Conservation (phyloP, 2,888 invertebrate species). For the Philaethria dido region DNA sequence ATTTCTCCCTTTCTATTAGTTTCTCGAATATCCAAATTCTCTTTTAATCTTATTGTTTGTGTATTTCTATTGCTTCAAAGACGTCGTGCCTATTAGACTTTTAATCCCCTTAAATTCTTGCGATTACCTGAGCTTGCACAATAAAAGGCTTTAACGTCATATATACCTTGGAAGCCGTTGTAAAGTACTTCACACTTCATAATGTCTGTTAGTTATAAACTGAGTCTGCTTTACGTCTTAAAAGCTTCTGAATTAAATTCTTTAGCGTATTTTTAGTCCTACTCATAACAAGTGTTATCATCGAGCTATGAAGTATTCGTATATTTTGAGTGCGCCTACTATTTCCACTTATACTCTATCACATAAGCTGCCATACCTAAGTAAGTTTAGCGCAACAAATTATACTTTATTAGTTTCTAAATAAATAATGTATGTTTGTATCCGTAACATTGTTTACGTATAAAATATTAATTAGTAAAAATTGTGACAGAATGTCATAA, state of each 20-base stretch:
- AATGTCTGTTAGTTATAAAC: conserved; percentile 61
- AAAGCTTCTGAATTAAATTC: conserved; percentile 50
- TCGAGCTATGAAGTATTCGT: conserved; percentile 38
- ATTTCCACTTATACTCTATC: not conserved
- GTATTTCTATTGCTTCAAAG: conserved; percentile 32
- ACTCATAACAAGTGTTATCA: conserved; percentile 45
- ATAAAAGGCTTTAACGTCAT: conserved; percentile 20
- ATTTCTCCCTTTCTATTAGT: too few relatives aligned
- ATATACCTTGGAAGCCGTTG: conserved; percentile 28
- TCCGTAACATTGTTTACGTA: not conserved
- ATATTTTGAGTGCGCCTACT: conserved; percentile 8
- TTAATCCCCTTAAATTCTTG: conserved; percentile 27
- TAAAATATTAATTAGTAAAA: not conserved
- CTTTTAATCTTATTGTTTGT: conserved; percentile 27
- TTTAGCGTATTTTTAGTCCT: conserved; percentile 51
- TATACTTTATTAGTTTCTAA: not conserved
- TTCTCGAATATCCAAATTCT: conserved; percentile 13
- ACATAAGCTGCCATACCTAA: not conserved
- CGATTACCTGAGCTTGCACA: conserved; percentile 19
- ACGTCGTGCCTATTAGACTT: conserved; percentile 18
- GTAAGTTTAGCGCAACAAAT: not conserved
- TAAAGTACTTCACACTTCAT: conserved; percentile 55
- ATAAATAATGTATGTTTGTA: not conserved
- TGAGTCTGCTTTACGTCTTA: conserved; percentile 66
- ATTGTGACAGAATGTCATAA: not conserved